These are phyloP conservation scores for Poeciliopsis gracilis DNA, from an alignment of 2,797 vertebrate genomes.

Conservation along the genomic window DNA sequence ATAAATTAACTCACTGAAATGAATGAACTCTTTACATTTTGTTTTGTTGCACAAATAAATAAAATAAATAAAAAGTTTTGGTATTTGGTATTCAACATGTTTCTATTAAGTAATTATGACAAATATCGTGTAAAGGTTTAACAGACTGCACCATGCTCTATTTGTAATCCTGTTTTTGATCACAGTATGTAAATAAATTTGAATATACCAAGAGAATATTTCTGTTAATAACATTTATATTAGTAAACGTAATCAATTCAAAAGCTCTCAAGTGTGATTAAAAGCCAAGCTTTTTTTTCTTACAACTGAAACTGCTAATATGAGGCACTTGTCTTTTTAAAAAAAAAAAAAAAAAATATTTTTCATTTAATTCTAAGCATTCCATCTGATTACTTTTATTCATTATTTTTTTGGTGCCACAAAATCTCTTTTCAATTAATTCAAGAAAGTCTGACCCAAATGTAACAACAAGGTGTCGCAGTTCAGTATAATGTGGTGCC, in stretches of 20 bases:
- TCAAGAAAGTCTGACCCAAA: too few species aligned
- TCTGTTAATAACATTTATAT: neutral
- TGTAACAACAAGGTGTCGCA: neutral
- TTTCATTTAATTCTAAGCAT: neutral
- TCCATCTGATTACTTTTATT: too few species aligned
- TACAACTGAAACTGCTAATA: neutral
- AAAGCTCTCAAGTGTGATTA: neutral
- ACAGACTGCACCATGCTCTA: neutral
- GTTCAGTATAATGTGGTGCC: neutral
- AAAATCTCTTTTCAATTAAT: too few species aligned
- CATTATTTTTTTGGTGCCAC: too few species aligned
- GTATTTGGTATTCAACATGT: neutral
- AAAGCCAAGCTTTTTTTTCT: neutral
- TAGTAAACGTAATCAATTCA: neutral
- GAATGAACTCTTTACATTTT: neutral
- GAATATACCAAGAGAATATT: neutral
- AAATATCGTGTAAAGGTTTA: neutral
- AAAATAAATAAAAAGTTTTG: too few species aligned
- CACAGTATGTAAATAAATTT: neutral
- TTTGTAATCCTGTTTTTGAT: neutral
- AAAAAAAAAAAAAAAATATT: too few species aligned
- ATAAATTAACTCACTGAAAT: accelerated
- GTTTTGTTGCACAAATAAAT: neutral
- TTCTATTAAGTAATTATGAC: neutral
- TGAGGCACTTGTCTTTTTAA: too few species aligned